These are phyloP conservation scores for Lycaena phlaeas DNA, from an alignment of 2,888 invertebrate genomes.

Conservation along the genomic window DNA sequence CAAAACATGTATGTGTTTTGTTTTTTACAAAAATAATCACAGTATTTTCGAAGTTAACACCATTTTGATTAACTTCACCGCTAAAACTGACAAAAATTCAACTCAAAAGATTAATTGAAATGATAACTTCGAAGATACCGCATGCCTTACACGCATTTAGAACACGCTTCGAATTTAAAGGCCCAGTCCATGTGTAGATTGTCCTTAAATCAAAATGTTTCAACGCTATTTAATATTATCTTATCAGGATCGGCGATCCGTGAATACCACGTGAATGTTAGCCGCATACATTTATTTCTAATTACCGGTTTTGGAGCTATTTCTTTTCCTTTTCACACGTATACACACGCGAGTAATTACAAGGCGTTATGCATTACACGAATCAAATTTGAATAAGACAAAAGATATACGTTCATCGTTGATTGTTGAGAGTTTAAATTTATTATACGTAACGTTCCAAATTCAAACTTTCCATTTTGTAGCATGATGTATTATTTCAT, in stretches of 20 bases:
- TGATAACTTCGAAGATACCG: conserved; percentile 55
- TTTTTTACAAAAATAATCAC: conserved; percentile 44
- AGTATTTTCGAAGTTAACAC: conserved; percentile 35
- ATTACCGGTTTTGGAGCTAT: conserved; percentile 64
- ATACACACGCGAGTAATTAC: conserved; percentile 66
- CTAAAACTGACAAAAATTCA: not conserved
- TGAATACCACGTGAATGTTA: conserved; percentile 61
- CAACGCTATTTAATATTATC: conserved; percentile 67
- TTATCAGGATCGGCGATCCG: conserved; percentile 63
- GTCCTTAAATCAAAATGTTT: conserved; percentile 72
- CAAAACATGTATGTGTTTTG: conserved; percentile 91
- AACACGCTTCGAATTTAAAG: conserved; percentile 56
- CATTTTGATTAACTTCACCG: conserved; percentile 14
- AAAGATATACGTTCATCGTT: conserved; percentile 43
- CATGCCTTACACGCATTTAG: conserved; percentile 51
- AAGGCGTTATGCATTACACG: conserved; percentile 58
- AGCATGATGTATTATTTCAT: conserved; percentile 71
- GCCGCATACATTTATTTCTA: conserved; percentile 66
- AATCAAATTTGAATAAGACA: conserved; percentile 68
- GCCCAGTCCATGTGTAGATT: conserved; percentile 50
- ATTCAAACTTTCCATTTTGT: conserved; percentile 66
- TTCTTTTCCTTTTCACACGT: conserved; percentile 69
- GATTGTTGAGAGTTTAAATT: conserved; percentile 50
- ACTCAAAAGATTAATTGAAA: conserved; percentile 10
- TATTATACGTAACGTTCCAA: conserved; percentile 58